These are phyloP conservation scores for Rhynchomys soricoides DNA, from an alignment of 2,113 vertebrate species.

Conservation along the genomic window DNA sequence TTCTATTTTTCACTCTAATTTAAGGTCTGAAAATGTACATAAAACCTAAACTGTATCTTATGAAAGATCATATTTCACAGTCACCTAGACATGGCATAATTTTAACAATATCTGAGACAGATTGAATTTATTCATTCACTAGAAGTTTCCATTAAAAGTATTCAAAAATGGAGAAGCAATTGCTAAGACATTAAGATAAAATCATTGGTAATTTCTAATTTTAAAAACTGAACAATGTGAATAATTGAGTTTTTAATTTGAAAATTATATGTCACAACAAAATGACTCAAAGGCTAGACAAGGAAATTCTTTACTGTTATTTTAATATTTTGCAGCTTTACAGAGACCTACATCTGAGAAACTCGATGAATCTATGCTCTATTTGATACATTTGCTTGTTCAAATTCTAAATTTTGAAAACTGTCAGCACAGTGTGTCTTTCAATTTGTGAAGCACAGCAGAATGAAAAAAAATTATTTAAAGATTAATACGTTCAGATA, in stretches of 20 bases:
- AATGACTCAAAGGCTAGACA: not conserved
- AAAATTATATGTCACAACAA: not conserved
- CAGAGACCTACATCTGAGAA: not conserved
- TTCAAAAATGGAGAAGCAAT: not conserved
- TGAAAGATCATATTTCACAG: not conserved
- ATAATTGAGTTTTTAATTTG: not conserved
- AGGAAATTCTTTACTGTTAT: not conserved
- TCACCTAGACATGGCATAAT: not conserved
- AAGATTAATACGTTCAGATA: not conserved
- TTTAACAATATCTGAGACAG: not conserved
- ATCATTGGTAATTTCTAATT: too few relatives aligned
- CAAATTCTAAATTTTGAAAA: not conserved
- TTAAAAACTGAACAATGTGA: not conserved
- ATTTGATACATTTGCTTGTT: not conserved
- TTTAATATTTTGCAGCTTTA: not conserved
- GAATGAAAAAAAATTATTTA: not conserved
- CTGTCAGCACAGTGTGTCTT: not conserved
- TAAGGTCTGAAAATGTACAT: not conserved
- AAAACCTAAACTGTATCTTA: not conserved
- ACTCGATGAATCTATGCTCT: not conserved
- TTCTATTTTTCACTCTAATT: slow-evolving; percentile 40
- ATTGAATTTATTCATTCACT: not conserved
- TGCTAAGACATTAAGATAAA: not conserved
- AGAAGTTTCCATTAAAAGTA: not conserved
- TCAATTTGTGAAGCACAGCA: not conserved